phyloP scores from a whole-genome alignment of 2,797 vertebrate genomes.

The Mormyrops attenuatus region DNA sequence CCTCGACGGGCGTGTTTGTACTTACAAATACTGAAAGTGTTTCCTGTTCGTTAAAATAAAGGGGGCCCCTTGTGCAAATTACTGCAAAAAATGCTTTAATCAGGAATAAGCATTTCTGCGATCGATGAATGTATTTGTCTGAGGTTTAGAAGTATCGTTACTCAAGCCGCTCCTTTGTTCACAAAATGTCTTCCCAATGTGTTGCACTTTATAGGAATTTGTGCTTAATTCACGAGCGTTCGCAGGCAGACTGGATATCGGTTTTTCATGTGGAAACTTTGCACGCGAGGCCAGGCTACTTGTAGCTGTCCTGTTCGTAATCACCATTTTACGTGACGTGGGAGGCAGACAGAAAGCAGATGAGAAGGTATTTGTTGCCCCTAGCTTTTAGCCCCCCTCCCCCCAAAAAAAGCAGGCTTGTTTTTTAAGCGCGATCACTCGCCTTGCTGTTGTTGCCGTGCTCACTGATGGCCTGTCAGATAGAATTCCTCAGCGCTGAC shows the following conservation, averaged over 20 bases:
- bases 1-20: background rate
- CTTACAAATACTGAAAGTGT: background rate
- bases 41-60: background rate
- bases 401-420: background rate
- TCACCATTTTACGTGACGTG: background rate
- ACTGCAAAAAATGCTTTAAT: constrained; percentile 6
- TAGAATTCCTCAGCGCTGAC: background rate
- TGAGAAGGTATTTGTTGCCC: background rate
- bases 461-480: constrained; percentile 16
- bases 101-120: background rate
- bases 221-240: background rate
- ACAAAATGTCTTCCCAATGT: background rate
- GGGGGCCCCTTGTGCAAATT: background rate
- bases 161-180: background rate
- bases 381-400: background rate
- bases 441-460: background rate
- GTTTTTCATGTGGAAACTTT: constrained; percentile 13
- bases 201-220: background rate
- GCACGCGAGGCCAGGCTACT: background rate
- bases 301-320: background rate
- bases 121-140: background rate
- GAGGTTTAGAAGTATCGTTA: background rate
- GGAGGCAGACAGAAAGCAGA: background rate
- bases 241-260: background rate
- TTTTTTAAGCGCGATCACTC: background rate